Evolutionary conservation across 2,797 vertebrate species (phyloP), one percentile per base, ranked within the genome.

Genomic region (Macrochelys suwanniensis): DNA sequence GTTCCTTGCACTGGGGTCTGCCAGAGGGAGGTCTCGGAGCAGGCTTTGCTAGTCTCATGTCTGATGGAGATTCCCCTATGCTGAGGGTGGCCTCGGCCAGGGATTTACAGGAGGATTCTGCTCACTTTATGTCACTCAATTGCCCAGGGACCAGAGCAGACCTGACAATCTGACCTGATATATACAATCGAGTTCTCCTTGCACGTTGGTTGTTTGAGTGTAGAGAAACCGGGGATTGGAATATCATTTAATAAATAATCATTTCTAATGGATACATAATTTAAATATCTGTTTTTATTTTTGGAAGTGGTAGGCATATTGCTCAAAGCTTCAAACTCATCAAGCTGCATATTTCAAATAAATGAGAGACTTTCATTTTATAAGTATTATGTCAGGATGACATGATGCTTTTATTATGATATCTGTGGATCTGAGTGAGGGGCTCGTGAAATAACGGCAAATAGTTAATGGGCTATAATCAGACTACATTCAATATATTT

Each of bases 161-260:
- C 61, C 42, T 50, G 7, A 61, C 28, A 84, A 79, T 71, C 50
- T 71, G 26, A 16, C 57, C 71, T 84, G 80, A 50, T 80, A 87
- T 17, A 25, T 79, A 47, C 47, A 91, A 54, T 37, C 90, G 84
- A 65, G 10, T 6, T 42, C 61, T 92, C 49, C 49, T 19, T 87
- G 25, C 26, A 31, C 61, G 3, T 49, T 92, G 53, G 28, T 61
- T 85, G 23, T 82, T 61, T 71, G 51, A 56, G 71, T 54, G 17
- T 85, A 77, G 33, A 53, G 25, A 87, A 84, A 65, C 19, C 12
- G 68, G 77, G 88, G 80, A 79, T 71, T 68, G 74, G 82, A 89
- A 86, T n/a, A 59, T 37, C 68, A 7, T 80, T 95, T 90, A 88
- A 92, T 92, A 88, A 92, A 92, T 74, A 92, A 74, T 88, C 15